phyloP scores from a whole-genome alignment of 2,888 invertebrate genomes.

The Nezara viridula region DNA sequence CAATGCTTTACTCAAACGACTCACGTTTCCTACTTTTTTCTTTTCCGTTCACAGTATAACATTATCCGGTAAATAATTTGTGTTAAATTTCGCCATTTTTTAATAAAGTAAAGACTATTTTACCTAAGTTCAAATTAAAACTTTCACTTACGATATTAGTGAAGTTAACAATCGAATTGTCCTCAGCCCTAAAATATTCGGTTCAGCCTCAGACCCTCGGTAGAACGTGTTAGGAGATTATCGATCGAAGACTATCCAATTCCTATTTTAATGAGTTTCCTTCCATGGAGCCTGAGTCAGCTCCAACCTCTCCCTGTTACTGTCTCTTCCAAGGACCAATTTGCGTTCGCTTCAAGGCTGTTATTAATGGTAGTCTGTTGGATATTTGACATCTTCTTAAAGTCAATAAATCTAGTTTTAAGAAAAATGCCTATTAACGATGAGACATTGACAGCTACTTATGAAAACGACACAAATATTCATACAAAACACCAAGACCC shows the following conservation, averaged over 20 bases:
- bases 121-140: no score
- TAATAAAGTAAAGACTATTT: no score
- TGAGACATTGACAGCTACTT: no score
- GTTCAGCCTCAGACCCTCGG: background rate
- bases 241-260: constrained; percentile 17
- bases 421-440: background rate
- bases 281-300: background rate
- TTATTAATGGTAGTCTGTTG: background rate
- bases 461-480: no score
- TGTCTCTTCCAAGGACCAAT: background rate
- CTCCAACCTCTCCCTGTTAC: background rate
- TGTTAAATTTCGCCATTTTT: no score
- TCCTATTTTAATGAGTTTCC: constrained; percentile 30
- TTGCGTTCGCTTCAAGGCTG: background rate
- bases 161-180: no score
- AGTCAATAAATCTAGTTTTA: background rate
- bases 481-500: no score
- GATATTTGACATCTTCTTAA: background rate
- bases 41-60: no score
- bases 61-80: no score
- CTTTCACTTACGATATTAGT: no score
- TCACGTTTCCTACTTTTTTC: background rate
- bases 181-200: background rate
- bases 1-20: background rate
- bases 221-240: background rate